A percentile compares a stretch with the other conserved stretches of the same genome.
Conservation (phyloP, 2,888 invertebrate genomes). For the Aquatica leii region DNA sequence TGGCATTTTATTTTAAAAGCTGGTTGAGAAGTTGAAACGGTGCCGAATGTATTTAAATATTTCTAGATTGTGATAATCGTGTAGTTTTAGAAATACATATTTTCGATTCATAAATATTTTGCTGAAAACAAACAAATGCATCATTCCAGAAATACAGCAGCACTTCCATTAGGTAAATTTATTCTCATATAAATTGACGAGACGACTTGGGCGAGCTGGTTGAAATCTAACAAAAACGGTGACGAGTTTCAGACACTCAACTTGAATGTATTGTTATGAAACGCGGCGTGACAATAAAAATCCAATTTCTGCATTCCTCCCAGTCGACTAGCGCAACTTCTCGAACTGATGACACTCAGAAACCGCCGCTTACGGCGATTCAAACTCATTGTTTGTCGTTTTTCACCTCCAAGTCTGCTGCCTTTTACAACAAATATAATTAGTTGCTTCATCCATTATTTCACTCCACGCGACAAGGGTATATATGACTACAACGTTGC, state of each 20-base stretch:
- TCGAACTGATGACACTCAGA: conserved; percentile 41
- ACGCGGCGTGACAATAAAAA: conserved; percentile 58
- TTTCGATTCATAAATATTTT: conserved; percentile 11
- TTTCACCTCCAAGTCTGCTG: conserved; percentile 47
- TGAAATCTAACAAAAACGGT: conserved; percentile 43
- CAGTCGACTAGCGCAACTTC: conserved; percentile 44
- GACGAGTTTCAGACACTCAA: conserved; percentile 45
- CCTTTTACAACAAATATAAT: conserved; percentile 56
- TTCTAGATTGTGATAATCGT: too few species aligned
- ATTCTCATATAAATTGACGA: conserved; percentile 44
- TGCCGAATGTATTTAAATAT: not conserved
- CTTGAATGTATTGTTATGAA: conserved; percentile 52
- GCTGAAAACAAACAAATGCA: conserved; percentile 38
- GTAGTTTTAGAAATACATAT: too few species aligned
- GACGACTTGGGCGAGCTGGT: conserved; percentile 37
- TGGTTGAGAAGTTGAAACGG: too few species aligned
- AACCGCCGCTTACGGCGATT: conserved; percentile 42
- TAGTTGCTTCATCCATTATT: conserved; percentile 57
- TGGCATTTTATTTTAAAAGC: too few species aligned
- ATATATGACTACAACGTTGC: conserved; percentile 39
- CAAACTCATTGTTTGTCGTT: conserved; percentile 48
- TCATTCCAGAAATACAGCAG: conserved; percentile 31
- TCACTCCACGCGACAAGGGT: conserved; percentile 40
- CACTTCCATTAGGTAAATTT: conserved; percentile 44
- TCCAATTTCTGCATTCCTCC: conserved; percentile 58